Conservation (phyloP, 2,888 invertebrate genomes). For the Ormyrus labotus region DNA sequence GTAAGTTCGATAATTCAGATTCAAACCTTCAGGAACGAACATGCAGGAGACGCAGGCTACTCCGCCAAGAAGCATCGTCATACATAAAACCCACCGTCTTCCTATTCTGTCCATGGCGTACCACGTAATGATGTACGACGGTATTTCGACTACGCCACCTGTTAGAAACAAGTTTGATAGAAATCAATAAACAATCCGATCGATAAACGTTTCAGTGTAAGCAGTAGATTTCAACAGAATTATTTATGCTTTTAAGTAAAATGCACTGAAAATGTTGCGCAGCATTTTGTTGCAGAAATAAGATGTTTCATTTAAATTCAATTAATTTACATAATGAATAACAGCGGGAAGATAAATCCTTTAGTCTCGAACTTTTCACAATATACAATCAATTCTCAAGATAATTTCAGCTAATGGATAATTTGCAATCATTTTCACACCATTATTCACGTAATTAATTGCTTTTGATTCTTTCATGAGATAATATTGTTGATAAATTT, state of each 20-base stretch:
- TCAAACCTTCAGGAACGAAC: constrained; percentile 81
- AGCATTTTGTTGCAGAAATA: constrained; percentile 1
- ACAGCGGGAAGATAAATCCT: neutral
- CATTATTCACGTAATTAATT: neutral
- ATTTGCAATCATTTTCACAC: neutral
- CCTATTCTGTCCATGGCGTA: constrained; percentile 82
- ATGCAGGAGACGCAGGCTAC: constrained; percentile 81
- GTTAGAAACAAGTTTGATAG: constrained; percentile 9
- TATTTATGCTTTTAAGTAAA: neutral
- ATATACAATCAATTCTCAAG: neutral
- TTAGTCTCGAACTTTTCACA: neutral
- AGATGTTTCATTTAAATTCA: neutral
- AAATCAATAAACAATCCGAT: neutral
- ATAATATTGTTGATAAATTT: neutral
- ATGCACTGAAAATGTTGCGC: neutral
- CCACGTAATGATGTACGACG: constrained; percentile 83
- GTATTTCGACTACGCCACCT: constrained; percentile 81
- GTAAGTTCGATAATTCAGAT: neutral
- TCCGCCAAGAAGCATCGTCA: constrained; percentile 82
- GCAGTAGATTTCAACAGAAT: neutral
- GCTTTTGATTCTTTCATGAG: neutral
- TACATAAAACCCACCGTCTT: constrained; percentile 81
- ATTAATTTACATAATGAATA: constrained; percentile 33
- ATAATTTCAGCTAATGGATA: neutral
- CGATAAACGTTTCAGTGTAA: neutral